A percentile compares a stretch with the other conserved stretches of the same genome.
Evolutionary conservation across 35 echinoderm and acorn worm genomes (phyloP).

Genomic region (Apostichopus japonicus): DNA sequence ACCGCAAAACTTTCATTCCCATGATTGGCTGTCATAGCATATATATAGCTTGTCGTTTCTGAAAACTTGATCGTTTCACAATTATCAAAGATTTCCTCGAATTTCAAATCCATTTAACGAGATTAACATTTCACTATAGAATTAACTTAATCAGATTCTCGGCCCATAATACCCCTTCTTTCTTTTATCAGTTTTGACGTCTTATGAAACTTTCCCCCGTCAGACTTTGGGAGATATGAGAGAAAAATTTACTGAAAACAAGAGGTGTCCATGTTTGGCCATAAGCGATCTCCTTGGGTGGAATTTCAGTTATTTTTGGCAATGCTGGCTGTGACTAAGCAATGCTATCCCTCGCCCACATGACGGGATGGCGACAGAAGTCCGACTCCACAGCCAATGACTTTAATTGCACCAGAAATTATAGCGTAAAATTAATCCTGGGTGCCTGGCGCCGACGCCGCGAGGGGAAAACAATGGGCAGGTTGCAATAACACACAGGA

Average conservation of each 20-base stretch:
- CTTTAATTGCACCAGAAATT: constrained; percentile 37
- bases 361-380: background rate
- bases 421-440: constrained; percentile 53
- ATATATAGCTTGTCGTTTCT: background rate
- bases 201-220: background rate
- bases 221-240: background rate
- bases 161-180: background rate
- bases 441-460: background rate
- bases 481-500: background rate
- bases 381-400: constrained; percentile 23
- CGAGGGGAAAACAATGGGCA: constrained; percentile 2
- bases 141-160: background rate
- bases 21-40: background rate
- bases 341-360: background rate
- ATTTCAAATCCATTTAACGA: constrained; percentile 1
- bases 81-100: background rate
- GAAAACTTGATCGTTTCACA: background rate
- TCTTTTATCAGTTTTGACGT: background rate
- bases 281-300: constrained; percentile 21
- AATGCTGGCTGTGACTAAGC: background rate
- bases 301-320: constrained; percentile 36
- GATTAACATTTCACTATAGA: background rate
- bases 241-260: background rate
- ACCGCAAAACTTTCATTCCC: background rate
- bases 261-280: constrained; percentile 11